Evolutionary conservation across 2,113 vertebrate species (phyloP).

Genomic region (Perca flavescens): DNA sequence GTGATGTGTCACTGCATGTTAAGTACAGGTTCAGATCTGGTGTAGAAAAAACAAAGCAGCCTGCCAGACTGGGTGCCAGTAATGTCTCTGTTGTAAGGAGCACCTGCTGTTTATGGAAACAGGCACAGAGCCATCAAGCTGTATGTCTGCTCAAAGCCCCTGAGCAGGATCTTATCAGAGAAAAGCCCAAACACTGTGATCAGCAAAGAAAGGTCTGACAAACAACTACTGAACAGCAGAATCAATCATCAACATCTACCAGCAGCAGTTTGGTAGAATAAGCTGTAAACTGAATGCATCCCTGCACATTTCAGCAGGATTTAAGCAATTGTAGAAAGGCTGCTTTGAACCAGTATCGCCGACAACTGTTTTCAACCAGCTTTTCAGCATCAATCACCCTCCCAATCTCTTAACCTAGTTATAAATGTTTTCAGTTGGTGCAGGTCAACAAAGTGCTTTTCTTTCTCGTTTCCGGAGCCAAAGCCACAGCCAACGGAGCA

Average conservation of each 20-base stretch:
- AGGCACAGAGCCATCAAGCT: constrained; percentile 44
- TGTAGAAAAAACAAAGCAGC: constrained; percentile 58
- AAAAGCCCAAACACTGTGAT: constrained; percentile 38
- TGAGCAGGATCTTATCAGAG: constrained; percentile 71
- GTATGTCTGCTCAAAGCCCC: constrained; percentile 33
- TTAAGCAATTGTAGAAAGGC: background rate
- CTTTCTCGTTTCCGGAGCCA: constrained; percentile 49
- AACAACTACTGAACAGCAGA: constrained; percentile 31
- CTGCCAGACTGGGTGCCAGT: constrained; percentile 14
- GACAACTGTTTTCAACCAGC: constrained; percentile 6
- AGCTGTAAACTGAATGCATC: constrained; percentile 24
- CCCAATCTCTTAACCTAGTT: constrained; percentile 20
- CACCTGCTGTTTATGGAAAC: constrained; percentile 82
- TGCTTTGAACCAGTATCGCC: background rate
- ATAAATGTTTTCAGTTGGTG: constrained; percentile 22
- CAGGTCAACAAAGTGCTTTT: constrained; percentile 48
- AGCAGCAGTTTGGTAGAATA: constrained; percentile 7
- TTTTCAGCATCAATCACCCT: constrained; percentile 3
- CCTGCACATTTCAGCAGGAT: constrained; percentile 2
- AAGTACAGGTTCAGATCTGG: constrained; percentile 50
- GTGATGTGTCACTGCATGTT: constrained; percentile 31
- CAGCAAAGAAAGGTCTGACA: constrained; percentile 51
- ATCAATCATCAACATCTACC: constrained; percentile 20
- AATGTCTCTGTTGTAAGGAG: constrained; percentile 54
- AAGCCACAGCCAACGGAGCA: constrained; percentile 39